Percentiles rank a stretch among this genome's conserved stretches.
Conservation (phyloP, 2,888 invertebrate species). For the Tenthredo mesomela region DNA sequence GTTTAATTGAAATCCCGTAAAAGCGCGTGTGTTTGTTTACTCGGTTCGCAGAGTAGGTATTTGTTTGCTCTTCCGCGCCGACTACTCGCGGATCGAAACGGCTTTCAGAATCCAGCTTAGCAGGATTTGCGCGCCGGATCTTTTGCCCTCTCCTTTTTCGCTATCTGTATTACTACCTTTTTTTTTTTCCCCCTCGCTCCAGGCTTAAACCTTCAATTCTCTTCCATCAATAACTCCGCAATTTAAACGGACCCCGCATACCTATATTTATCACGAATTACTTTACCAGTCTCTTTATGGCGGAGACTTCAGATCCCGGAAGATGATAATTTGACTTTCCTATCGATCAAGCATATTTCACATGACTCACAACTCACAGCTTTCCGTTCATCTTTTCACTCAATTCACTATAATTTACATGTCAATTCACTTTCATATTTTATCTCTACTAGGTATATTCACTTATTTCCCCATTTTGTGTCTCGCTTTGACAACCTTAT, state of each 20-base stretch:
- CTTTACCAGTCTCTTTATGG: neutral
- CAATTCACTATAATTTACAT: neutral
- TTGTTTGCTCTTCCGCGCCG: constrained; percentile 22
- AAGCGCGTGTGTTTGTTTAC: constrained; percentile 26
- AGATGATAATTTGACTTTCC: neutral
- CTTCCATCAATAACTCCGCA: constrained; percentile 18
- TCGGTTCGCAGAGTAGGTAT: neutral
- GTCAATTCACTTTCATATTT: neutral
- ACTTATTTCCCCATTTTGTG: neutral
- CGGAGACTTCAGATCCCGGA: neutral
- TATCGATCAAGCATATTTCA: constrained; percentile 10
- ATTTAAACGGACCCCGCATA: neutral
- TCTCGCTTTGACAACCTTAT: neutral
- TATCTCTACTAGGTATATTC: neutral
- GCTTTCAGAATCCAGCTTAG: constrained; percentile 32
- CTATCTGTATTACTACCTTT: constrained; percentile 18
- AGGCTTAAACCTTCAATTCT: constrained; percentile 13
- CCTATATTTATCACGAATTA: constrained; percentile 29
- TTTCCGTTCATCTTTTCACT: neutral
- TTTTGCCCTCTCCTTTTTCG: constrained; percentile 31
- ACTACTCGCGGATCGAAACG: constrained; percentile 32
- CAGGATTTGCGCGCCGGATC: constrained; percentile 18
- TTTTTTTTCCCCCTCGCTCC: neutral
- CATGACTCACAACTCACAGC: neutral
- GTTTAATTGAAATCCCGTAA: constrained; percentile 39